Evolutionary conservation across 1,140 invertebrate species (phyloP).

Genomic region (Tetranychus urticae): DNA sequence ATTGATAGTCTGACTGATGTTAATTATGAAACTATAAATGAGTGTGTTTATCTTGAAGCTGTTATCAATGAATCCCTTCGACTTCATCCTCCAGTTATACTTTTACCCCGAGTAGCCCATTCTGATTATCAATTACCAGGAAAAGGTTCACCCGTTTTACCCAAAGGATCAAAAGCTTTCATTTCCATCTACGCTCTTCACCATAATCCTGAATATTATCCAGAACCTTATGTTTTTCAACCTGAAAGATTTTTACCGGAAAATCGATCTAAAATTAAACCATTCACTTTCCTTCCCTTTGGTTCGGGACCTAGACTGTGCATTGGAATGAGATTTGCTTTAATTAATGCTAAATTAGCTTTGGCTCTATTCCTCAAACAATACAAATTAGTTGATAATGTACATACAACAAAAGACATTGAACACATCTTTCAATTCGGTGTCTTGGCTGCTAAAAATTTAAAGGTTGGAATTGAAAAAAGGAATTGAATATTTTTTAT

Average conservation of each 20-base stretch:
- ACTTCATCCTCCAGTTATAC: conserved; percentile 15
- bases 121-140: conserved; percentile 4
- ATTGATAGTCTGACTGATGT: conserved; percentile 10
- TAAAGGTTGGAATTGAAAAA: no score
- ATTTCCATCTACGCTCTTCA: conserved; percentile 14
- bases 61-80: conserved; percentile 22
- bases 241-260: conserved; percentile 12
- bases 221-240: conserved; percentile 14
- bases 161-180: conserved; percentile 10
- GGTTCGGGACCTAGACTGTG: conserved; percentile 3
- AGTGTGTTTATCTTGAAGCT: conserved; percentile 16
- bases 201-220: conserved; percentile 10
- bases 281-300: background rate
- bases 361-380: background rate
- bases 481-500: no score
- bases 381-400: no score
- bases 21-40: background rate
- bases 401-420: no score
- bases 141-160: conserved; percentile 10
- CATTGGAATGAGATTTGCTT: conserved; percentile 7
- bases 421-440: no score
- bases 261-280: conserved; percentile 3
- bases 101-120: background rate
- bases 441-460: no score
- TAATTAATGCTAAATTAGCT: conserved; percentile 4